Percentiles rank a stretch among this genome's conserved stretches.
Evolutionary conservation across 1,140 invertebrate species (phyloP).

Genomic region (Tetramorium simillimum): DNA sequence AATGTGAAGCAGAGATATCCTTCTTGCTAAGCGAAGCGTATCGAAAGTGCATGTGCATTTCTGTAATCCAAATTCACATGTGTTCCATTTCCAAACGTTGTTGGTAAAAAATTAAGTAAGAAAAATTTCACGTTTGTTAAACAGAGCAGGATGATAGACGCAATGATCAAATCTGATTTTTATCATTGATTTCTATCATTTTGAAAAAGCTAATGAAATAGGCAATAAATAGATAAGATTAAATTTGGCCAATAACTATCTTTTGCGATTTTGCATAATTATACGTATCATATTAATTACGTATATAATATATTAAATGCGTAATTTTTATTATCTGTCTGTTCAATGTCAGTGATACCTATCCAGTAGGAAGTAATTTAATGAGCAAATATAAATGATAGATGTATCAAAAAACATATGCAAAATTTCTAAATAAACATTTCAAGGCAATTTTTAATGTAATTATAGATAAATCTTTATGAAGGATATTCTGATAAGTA

Average conservation of each 20-base stretch:
- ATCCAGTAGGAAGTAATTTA: background rate
- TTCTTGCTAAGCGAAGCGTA: conserved; percentile 13
- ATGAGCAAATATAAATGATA: background rate
- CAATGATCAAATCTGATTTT: background rate
- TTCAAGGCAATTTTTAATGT: background rate
- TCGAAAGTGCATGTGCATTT: background rate
- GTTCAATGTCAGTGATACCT: background rate
- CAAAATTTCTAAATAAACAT: conserved; percentile 7
- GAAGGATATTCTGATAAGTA: background rate
- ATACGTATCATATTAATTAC: background rate
- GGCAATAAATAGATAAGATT: background rate
- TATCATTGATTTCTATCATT: background rate
- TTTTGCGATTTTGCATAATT: background rate
- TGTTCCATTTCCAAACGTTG: background rate
- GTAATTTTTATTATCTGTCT: background rate
- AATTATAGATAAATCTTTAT: background rate
- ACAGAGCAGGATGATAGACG: background rate
- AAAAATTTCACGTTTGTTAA: conserved; percentile 34
- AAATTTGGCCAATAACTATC: background rate
- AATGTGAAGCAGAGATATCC: background rate
- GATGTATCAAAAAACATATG: background rate
- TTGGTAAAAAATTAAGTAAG: conserved; percentile 35
- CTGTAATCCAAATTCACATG: background rate
- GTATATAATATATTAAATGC: background rate
- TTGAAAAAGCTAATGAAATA: background rate